Conservation (phyloP, 2,797 vertebrate species). For the Threskiornis aethiopicus region DNA sequence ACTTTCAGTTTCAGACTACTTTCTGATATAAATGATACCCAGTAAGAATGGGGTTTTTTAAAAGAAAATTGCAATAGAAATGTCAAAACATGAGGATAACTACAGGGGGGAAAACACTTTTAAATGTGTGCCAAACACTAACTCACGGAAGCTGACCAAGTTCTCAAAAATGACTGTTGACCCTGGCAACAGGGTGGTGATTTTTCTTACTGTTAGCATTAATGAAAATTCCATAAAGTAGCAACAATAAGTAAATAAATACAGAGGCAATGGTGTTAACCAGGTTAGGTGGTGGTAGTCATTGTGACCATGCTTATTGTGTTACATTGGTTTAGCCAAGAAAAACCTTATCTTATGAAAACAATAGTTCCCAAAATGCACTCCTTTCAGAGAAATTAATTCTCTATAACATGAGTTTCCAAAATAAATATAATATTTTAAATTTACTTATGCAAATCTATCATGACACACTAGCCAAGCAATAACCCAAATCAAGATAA, state of each 20-base stretch:
- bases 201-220: not conserved
- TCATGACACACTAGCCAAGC: not conserved
- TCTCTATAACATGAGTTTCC: not conserved
- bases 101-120: not conserved
- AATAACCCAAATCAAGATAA: not conserved
- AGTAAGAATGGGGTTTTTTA: not conserved
- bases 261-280: not conserved
- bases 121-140: not conserved
- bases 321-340: slow-evolving; percentile 27
- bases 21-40: not conserved
- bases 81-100: not conserved
- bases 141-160: not conserved
- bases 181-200: not conserved
- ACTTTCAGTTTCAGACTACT: not conserved
- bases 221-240: slow-evolving; percentile 10
- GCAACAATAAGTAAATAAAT: slow-evolving; percentile 34
- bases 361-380: not conserved
- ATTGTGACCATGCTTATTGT: not conserved
- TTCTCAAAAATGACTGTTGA: slow-evolving; percentile 25
- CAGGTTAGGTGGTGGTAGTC: not conserved
- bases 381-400: not conserved
- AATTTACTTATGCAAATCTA: slow-evolving; percentile 13
- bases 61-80: not conserved
- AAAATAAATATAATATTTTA: slow-evolving; percentile 41
- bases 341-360: slow-evolving; percentile 30